Conservation (phyloP, 2,797 vertebrate genomes). For the Podargus strigoides region DNA sequence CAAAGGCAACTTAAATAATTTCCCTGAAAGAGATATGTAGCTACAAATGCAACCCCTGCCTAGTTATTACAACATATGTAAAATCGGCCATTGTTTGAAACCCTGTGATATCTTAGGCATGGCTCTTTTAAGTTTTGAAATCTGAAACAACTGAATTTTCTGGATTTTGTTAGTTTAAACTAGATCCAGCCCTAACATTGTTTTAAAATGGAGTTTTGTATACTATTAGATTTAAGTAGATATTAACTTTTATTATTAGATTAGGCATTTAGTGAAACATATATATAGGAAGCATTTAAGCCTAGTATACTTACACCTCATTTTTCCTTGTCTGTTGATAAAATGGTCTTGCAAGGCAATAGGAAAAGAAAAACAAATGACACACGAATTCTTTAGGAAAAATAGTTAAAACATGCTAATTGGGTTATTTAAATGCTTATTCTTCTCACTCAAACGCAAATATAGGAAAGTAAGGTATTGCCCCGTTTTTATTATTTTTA, state of each 20-base stretch:
- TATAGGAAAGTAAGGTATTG: not conserved
- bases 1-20: not conserved
- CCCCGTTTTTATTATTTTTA: not conserved
- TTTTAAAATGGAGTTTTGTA: not conserved
- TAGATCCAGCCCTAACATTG: not conserved
- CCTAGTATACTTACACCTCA: not conserved
- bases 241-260: not conserved
- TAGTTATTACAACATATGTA: not conserved
- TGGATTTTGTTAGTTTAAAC: slow-evolving; percentile 21
- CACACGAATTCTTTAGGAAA: not conserved
- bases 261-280: not conserved
- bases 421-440: not conserved
- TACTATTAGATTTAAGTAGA: not conserved
- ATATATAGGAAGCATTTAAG: not conserved
- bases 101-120: not conserved
- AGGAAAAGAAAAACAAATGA: not conserved
- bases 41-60: not conserved
- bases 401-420: not conserved
- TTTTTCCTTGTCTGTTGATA: slow-evolving; percentile 26
- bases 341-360: not conserved
- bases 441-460: not conserved
- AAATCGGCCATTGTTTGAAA: slow-evolving; percentile 48
- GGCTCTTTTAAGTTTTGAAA: not conserved
- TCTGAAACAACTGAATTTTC: slow-evolving; percentile 1
- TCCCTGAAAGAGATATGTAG: not conserved